Base-by-base conservation (phyloP, 2,797 vertebrate species). In the Poecilia velifera region DNA sequence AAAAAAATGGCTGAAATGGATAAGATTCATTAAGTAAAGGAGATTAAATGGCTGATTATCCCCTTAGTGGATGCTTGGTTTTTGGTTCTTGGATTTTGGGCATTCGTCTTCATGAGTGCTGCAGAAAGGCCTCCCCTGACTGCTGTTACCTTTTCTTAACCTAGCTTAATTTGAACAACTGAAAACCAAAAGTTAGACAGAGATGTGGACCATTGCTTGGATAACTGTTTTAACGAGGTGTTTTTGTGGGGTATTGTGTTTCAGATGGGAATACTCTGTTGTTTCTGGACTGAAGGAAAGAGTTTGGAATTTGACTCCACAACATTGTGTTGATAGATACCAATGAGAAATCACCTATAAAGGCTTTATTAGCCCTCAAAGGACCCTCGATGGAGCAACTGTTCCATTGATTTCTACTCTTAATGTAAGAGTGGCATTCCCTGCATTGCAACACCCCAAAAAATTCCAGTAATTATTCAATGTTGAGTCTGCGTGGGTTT, bases 311-410 rank as follows among this genome's bases (percentile, higher is more conserved):
- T 79, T 76, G 31, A 87, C 76, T 89, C n/a, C 59, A 68, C 78
- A 88, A 83, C 91, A 91, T 93, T 93, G 92, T 90, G 79, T 85
- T 75, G 84, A 82, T 84, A 76, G 55, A 82, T 84, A 80, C 43
- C 64, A 76, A 64, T 74, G 76, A 84, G 72, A 83, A 83, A 87
- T 84, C 84, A 82, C 80, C 85, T 89, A 73, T 77, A 83, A 91
- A 82, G 73, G 46, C 90, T 88, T 92, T 92, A 93, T 95, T 91
- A 88, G 88, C 79, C 83, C 88, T 87, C 90, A 43, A 51, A 91
- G 89, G 93, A 90, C 75, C 1, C 59, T 81, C 78, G 82, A 91
- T 88, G 72, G 88, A 87, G 90, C 87, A 88, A 88, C 84, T 86
- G 43, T 87, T 83, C 76, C 82, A 94, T 93, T 83, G 90, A 93